Evolutionary conservation across 2,797 vertebrate species (phyloP).

Genomic region (Crocodylus rhombifer): DNA sequence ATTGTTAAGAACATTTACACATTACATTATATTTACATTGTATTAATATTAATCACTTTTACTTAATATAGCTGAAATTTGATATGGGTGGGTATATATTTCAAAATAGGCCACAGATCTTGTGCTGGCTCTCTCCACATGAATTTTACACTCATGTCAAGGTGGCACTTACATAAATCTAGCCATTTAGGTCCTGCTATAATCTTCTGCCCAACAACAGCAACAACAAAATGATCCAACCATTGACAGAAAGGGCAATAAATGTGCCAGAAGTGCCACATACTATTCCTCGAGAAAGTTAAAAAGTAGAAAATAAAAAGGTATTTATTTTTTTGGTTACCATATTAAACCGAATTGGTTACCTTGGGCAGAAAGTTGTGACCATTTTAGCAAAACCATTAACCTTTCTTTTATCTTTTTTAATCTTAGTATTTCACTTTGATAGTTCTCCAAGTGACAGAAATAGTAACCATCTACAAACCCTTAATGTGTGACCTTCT

Average conservation of each 20-base stretch:
- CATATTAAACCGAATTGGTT: conserved; percentile 1
- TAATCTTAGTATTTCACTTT: background rate
- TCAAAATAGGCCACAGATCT: background rate
- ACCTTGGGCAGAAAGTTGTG: background rate
- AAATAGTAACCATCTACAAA: background rate
- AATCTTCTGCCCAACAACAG: background rate
- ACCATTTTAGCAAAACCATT: background rate
- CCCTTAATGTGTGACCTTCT: background rate
- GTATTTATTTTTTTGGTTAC: background rate
- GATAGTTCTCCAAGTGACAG: background rate
- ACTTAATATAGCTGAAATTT: background rate
- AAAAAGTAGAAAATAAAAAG: conserved; percentile 11
- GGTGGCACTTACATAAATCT: background rate
- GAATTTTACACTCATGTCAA: background rate
- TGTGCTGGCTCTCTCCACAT: background rate
- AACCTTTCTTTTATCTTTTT: background rate
- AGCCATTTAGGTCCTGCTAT: background rate
- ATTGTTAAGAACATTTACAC: background rate
- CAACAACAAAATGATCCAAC: background rate
- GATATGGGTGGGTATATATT: background rate
- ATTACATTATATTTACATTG: background rate
- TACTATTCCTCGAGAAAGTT: background rate
- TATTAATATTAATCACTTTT: background rate
- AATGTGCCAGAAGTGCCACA: background rate
- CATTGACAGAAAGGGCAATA: background rate